phyloP scores from a whole-genome alignment of 2,113 vertebrate genomes.

The Cettia cetti region DNA sequence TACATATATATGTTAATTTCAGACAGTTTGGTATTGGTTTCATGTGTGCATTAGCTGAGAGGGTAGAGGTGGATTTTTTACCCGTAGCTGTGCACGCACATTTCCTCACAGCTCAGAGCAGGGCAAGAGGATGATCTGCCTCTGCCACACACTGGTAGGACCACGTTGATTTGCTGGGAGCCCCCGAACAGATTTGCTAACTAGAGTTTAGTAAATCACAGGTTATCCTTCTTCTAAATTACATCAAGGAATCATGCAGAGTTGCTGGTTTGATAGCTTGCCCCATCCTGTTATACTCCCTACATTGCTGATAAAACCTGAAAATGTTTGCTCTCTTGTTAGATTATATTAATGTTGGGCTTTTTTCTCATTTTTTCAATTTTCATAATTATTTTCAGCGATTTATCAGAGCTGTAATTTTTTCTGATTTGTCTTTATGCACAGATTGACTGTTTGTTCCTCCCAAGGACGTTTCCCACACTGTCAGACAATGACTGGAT shows the following conservation, averaged over 20 bases:
- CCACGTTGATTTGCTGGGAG: background rate
- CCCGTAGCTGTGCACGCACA: background rate
- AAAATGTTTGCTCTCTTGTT: background rate
- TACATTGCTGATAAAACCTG: background rate
- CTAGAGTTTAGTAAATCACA: conserved; percentile 35
- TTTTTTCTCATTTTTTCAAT: background rate
- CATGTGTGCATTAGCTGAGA: background rate
- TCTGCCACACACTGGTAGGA: background rate
- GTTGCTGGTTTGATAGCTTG: background rate
- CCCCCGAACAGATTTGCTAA: background rate
- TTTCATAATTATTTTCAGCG: conserved; percentile 27
- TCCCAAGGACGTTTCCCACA: conserved; percentile 44
- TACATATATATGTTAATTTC: background rate
- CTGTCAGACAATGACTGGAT: conserved; percentile 24
- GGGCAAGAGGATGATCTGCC: background rate
- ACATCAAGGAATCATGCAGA: background rate
- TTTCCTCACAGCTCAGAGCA: background rate
- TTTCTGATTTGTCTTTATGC: conserved; percentile 8
- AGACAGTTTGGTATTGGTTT: background rate
- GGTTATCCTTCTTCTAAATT: conserved; percentile 30
- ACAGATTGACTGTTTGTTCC: background rate
- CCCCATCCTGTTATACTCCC: background rate
- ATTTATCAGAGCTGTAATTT: background rate
- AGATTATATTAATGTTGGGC: background rate
- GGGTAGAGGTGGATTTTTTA: background rate